Percentiles rank a stretch among this genome's conserved stretches.
Evolutionary conservation across 2,888 invertebrate genomes (phyloP).

Genomic region (Pterostichus madidus): DNA sequence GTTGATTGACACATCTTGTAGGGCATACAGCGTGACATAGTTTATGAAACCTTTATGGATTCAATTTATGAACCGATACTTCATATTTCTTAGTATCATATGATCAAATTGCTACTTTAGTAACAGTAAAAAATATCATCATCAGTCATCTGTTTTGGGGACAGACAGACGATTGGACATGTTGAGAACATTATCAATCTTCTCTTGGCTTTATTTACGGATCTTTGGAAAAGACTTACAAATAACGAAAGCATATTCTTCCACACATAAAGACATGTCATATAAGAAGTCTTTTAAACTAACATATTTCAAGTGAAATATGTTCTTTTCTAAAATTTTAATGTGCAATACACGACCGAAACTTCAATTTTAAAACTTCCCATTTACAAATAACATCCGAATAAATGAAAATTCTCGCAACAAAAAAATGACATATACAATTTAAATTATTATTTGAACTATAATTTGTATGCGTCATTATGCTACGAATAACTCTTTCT

Average conservation of each 20-base stretch:
- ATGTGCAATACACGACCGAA: not conserved
- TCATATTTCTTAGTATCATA: conserved; percentile 58
- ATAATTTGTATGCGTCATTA: too few species aligned
- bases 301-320: not conserved
- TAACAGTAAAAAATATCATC: conserved; percentile 61
- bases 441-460: too few species aligned
- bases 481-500: too few species aligned
- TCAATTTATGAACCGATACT: conserved; percentile 50
- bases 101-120: conserved; percentile 61
- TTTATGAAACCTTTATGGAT: conserved; percentile 37
- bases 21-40: not conserved
- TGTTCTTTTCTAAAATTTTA: not conserved
- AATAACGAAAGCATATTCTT: conserved; percentile 50
- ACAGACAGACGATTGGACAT: conserved; percentile 63
- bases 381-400: too few species aligned
- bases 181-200: conserved; percentile 66
- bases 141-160: conserved; percentile 63
- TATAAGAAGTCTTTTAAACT: too few species aligned
- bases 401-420: too few species aligned
- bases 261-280: conserved; percentile 3
- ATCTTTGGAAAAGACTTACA: conserved; percentile 52
- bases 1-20: conserved; percentile 17
- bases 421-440: too few species aligned
- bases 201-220: conserved; percentile 58
- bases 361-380: too few species aligned